A percentile compares a stretch with the other conserved stretches of the same genome.
These are phyloP conservation scores for Pluvianellus socialis DNA, from an alignment of 2,113 vertebrate species.

Conservation along the genomic window DNA sequence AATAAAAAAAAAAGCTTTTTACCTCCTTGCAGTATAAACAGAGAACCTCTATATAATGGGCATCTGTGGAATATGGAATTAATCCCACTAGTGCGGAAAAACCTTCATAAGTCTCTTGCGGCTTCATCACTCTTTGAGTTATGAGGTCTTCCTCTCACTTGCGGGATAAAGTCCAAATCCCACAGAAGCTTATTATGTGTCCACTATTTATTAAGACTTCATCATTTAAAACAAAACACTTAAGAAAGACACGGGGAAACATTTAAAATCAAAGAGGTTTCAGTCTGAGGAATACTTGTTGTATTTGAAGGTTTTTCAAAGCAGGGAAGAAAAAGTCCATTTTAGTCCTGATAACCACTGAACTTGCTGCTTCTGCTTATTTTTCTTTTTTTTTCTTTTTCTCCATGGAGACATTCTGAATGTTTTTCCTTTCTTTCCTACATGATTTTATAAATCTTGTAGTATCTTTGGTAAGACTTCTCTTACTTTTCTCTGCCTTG, in stretches of 20 bases:
- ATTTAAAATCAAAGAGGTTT: constrained; percentile 64
- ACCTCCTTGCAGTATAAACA: constrained; percentile 69
- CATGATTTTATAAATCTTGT: constrained; percentile 31
- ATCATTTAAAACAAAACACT: constrained; percentile 74
- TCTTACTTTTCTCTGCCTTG: not conserved
- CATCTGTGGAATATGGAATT: constrained; percentile 75
- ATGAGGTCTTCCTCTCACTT: constrained; percentile 74
- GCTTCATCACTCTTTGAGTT: constrained; percentile 75
- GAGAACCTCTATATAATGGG: constrained; percentile 72
- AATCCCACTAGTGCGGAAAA: constrained; percentile 73
- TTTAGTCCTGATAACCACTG: constrained; percentile 44
- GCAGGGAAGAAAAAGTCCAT: not conserved
- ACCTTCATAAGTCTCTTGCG: constrained; percentile 74
- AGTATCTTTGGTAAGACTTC: not conserved
- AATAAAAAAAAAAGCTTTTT: constrained; percentile 64
- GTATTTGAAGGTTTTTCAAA: constrained; percentile 54
- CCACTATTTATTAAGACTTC: constrained; percentile 70
- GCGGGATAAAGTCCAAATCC: constrained; percentile 69
- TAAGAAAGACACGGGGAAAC: constrained; percentile 67
- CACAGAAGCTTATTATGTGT: constrained; percentile 73
- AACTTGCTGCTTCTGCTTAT: constrained; percentile 35
- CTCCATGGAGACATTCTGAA: constrained; percentile 15
- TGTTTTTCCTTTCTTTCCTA: constrained; percentile 41
- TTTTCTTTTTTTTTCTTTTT: not conserved
- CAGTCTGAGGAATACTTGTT: constrained; percentile 55